Evolutionary conservation across 2,797 vertebrate species (phyloP).

Genomic region (Phalanger gymnotis): DNA sequence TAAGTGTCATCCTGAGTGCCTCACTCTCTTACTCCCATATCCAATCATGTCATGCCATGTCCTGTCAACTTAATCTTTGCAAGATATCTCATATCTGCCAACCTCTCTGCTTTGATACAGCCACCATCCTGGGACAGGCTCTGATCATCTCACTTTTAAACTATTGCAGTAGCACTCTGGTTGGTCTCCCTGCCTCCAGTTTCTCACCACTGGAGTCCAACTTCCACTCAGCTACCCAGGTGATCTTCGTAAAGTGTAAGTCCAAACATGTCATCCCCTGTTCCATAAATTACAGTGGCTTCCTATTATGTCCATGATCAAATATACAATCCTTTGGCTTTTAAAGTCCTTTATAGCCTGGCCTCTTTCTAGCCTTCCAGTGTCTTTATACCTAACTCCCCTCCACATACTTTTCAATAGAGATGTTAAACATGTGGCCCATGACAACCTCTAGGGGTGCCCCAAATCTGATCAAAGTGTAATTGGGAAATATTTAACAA

Average conservation of each 20-base stretch:
- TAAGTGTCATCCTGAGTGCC: background rate
- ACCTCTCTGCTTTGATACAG: too few species aligned
- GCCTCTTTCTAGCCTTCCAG: background rate
- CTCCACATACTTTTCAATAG: background rate
- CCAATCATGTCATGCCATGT: background rate
- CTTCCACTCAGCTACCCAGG: background rate
- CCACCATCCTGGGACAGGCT: too few species aligned
- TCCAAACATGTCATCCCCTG: background rate
- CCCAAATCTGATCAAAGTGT: background rate
- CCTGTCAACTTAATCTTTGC: background rate
- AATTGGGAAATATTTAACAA: background rate
- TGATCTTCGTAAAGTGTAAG: background rate
- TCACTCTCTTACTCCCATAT: background rate
- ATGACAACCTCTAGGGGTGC: background rate
- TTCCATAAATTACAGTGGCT: background rate
- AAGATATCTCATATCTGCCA: background rate
- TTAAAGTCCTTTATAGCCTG: background rate
- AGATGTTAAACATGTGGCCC: background rate
- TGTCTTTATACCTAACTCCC: too few species aligned
- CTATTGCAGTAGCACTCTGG: too few species aligned
- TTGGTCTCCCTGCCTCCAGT: too few species aligned
- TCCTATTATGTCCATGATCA: background rate
- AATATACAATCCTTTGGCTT: background rate
- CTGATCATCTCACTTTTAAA: too few species aligned
- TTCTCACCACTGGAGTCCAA: too few species aligned